Evolutionary conservation across 2,888 invertebrate genomes (phyloP), one percentile per base, ranked within the genome.

Genomic region (Zygogramma bicolorata): DNA sequence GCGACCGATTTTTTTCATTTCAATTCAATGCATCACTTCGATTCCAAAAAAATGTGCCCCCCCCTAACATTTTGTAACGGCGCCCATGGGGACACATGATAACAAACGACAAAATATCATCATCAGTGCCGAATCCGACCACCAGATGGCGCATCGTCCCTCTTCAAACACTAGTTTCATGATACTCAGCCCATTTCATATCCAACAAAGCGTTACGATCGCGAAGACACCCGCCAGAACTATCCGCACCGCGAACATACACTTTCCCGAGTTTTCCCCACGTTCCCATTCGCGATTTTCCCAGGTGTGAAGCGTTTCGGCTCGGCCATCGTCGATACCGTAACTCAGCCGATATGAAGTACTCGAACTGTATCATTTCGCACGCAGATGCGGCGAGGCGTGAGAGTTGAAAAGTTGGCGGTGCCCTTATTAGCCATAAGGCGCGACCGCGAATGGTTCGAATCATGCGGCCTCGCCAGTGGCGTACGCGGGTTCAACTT

Each of bases 351-450:
- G 34, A 66, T 42, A 71, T 57, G 61, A 67, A 27, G 40, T 66
- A 62, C 58, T 62, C 34, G 71, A 62, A 71, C 61, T 71, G 62
- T 61, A 74, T 74, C 73, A 74, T 70, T 68, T 70, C n/a, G 59
- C 68, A 68, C 72, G 65, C 60, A 63, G 65, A 72, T 68, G 71
- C 59, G 62, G 15, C 62, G 31, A 38, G 65, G 68, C 75, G 71
- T 70, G 73, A 74, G 71, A 75, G 46, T 73, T 59, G 72, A 68
- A 73, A 73, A 75, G 68, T 75, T 75, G 59, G 10, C 10, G 59
- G 7, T 34, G 38, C 61, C 42, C 66, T 66, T 66, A 66, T 66
- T 66, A 66, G 66, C 66, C 66, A 66, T 66, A 66, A 66, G 66
- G 40, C 66, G 66, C 66, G 57, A 57, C 66, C 66, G 57, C 58